Percentiles rank a stretch among this genome's conserved stretches.
Evolutionary conservation across 2,113 vertebrate genomes (phyloP).

Genomic region (Alethe castanea): DNA sequence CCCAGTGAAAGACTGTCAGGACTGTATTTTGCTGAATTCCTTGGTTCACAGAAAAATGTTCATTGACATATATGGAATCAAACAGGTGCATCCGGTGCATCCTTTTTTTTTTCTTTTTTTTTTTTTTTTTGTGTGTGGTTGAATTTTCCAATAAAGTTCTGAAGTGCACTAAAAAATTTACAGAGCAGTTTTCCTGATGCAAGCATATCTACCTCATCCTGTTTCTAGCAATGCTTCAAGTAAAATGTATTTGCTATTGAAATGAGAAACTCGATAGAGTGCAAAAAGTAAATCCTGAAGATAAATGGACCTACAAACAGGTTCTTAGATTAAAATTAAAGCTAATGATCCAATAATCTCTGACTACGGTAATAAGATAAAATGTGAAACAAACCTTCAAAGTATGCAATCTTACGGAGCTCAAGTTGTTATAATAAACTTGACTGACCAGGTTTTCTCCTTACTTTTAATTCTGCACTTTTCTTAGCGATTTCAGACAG

Average conservation of each 20-base stretch:
- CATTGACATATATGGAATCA: background rate
- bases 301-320: background rate
- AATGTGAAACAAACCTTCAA: background rate
- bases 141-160: background rate
- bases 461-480: background rate
- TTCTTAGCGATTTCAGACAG: background rate
- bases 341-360: background rate
- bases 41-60: background rate
- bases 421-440: background rate
- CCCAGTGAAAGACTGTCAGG: background rate
- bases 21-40: background rate
- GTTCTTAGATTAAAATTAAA: background rate
- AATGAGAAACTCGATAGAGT: background rate
- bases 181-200: background rate
- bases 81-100: background rate
- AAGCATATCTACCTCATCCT: background rate
- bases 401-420: background rate
- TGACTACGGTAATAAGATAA: background rate
- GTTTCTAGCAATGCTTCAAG: background rate
- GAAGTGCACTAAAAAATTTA: background rate
- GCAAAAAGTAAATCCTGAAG: background rate
- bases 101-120: background rate
- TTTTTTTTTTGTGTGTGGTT: background rate
- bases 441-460: background rate
- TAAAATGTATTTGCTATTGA: background rate